Percentiles rank a stretch among this genome's conserved stretches.
phyloP scores from a whole-genome alignment of 2,888 invertebrate genomes.

The Andrena marginata region DNA sequence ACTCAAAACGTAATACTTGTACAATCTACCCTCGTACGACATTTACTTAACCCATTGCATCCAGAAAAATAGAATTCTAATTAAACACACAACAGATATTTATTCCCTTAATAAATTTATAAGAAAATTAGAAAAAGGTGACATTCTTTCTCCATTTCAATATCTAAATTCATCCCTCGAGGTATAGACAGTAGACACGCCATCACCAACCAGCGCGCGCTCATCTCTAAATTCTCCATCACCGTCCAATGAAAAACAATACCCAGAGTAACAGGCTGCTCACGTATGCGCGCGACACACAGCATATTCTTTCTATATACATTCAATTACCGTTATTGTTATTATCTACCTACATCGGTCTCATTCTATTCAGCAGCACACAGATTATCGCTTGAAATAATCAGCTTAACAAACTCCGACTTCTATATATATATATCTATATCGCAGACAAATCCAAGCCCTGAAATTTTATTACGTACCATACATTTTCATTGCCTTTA shows the following conservation, averaged over 20 bases:
- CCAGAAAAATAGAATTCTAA: too few species aligned
- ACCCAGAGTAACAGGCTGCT: slow-evolving; percentile 55
- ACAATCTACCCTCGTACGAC: too few species aligned
- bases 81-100: too few species aligned
- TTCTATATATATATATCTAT: slow-evolving; percentile 49
- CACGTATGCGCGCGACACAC: slow-evolving; percentile 50
- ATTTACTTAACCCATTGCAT: too few species aligned
- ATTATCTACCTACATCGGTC: slow-evolving; percentile 70
- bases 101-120: too few species aligned
- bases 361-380: slow-evolving; percentile 79
- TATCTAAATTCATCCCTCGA: too few species aligned
- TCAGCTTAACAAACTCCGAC: slow-evolving; percentile 73
- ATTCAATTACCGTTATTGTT: slow-evolving; percentile 56
- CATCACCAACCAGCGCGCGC: background rate
- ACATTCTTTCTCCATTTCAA: too few species aligned
- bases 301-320: slow-evolving; percentile 64
- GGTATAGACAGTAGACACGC: background rate
- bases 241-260: background rate
- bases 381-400: slow-evolving; percentile 77
- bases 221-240: background rate
- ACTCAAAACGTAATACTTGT: too few species aligned
- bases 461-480: slow-evolving; percentile 61
- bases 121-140: too few species aligned
- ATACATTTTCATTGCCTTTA: slow-evolving; percentile 63
- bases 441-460: slow-evolving; percentile 67